Evolutionary conservation across 2,797 vertebrate species (phyloP).

Genomic region (Falco concolor): DNA sequence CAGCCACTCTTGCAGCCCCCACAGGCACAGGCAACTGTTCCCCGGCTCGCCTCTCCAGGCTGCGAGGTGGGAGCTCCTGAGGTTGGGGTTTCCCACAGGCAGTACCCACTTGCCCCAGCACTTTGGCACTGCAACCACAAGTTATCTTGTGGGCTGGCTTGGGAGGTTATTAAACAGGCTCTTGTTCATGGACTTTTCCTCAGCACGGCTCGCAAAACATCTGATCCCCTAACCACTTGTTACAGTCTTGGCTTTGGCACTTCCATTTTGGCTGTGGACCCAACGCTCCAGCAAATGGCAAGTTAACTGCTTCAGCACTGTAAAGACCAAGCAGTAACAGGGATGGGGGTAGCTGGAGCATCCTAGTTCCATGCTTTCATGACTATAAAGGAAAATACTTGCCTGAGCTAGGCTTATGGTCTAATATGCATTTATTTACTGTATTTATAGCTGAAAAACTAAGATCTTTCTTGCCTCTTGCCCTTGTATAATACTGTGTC

Average conservation of each 20-base stretch:
- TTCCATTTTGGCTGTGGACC: background rate
- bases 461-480: background rate
- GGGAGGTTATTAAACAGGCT: background rate
- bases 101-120: fast-evolving
- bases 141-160: background rate
- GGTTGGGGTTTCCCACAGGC: background rate
- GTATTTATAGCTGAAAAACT: background rate
- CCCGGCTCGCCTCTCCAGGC: fast-evolving
- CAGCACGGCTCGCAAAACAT: fast-evolving
- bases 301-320: background rate
- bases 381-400: background rate
- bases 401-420: background rate
- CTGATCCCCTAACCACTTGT: background rate
- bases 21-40: background rate
- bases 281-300: background rate
- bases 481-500: background rate
- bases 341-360: background rate
- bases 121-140: background rate
- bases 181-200: background rate
- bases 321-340: background rate
- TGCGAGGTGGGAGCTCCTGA: background rate
- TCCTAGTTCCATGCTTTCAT: fast-evolving
- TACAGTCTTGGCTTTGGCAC: background rate
- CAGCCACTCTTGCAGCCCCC: background rate
- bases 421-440: background rate